Base-by-base conservation (phyloP, 2,888 invertebrate genomes). In the Drosophila suboccidentalis region DNA sequence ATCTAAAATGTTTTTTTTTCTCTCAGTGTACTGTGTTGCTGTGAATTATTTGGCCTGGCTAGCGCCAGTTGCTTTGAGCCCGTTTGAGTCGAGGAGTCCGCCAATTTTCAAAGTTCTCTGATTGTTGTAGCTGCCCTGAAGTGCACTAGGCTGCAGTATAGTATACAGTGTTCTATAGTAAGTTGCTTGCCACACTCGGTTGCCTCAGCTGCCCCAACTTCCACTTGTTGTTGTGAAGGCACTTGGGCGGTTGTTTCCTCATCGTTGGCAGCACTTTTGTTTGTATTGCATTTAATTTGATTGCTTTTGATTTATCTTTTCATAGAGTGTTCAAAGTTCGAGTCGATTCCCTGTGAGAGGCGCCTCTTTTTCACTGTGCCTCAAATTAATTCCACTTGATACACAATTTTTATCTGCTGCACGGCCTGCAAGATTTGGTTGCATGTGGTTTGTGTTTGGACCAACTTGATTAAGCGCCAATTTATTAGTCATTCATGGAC, bases 301-400 rank as follows among this genome's bases (percentile, higher is more conserved):
- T 90, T 90, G 82, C 80, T 81, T 90, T 90, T 90, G 87, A 87
- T 89, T 90, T 83, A 87, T 79, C 78, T 82, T 78, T 78, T 62
- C 66, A 64, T 46, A 80, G 62, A 65, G 57, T 32, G 46, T 53
- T 54, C 55, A 32, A 46, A 57, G 57, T 57, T 44, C 57, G 46
- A 46, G 57, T 55, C 36, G 57, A 44, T 15, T 4, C 13, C 6
- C 4, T 5, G 11, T 22, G 44, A 57, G 36, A 47, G 75, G 68
- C 65, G 75, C 63, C 82, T 63, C 71, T 65, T 2, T 2, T 4
- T 43, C 79, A 55, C 53, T 29, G 60, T 36, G 79, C 50, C 58
- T 66, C 57, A 68, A 79, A 87, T 82, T 82, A 87, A 82, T 76
- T 85, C 74, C 77, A 85, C 86, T 85, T 89, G 76, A 72, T 78